Base-by-base conservation (phyloP, 2,797 vertebrate genomes). In the Sylvia borin region DNA sequence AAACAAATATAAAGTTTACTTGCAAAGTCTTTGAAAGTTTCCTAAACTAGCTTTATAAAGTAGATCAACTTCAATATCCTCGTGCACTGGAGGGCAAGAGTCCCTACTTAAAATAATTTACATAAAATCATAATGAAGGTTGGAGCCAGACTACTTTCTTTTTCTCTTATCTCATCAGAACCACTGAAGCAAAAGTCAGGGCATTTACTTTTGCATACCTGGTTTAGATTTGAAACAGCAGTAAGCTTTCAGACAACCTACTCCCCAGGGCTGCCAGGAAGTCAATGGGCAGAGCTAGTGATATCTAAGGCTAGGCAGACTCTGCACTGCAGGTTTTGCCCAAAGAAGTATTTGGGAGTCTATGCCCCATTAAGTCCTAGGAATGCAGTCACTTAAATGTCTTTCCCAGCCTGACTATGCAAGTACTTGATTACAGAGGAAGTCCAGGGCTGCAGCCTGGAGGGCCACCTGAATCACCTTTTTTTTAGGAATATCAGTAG, bases 111-210 rank as follows among this genome's bases (percentile, higher is more conserved):
- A 88, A 78, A 50, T 81, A 73, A 94, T 94, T 80, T 95, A 86
- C 62, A 94, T 96, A 73, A 96, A 97, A 92, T 79, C 58, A 73
- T 96, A 97, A 96, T 97, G 95, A 90, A 81, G 71, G 17, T 75
- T 94, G 92, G 88, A 92, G 79, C 73, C 91, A 96, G 85, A 92
- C 90, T 93, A 93, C 92, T 93, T 92, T 83, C 36, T 85, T 95
- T 92, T 91, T 93, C 81, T 92, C 73, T 91, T 95, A 94, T 96
- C 94, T 96, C 94, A 95, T 96, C 92, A 91, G 79, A 90, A 90
- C 67, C 92, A 94, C 82, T 88, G 95, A 95, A 95, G 93, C 90
- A 85, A 75, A 96, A 96, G 93, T 78, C 85, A 88, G 76, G 53
- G 36, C 90, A 74, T 93, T 65, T 80, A 38, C 88, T 93, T 88